Evolutionary conservation across 2,113 vertebrate species (phyloP).

Genomic region (Panthera tigris): DNA sequence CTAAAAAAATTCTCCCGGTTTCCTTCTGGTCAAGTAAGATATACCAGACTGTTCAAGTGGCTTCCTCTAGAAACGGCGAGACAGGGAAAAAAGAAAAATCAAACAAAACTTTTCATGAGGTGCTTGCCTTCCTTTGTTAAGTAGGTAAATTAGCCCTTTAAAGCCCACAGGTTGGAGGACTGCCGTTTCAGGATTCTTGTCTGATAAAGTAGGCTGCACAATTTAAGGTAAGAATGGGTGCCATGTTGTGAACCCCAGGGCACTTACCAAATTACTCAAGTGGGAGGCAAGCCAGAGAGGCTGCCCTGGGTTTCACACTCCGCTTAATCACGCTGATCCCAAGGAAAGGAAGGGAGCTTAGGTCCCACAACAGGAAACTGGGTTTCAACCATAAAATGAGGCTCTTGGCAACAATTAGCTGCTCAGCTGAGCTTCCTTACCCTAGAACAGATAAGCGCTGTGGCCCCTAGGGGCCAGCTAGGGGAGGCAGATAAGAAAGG

Average conservation of each 20-base stretch:
- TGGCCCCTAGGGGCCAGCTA: neutral
- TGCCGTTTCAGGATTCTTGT: conserved; percentile 66
- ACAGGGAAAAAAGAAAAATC: conserved; percentile 48
- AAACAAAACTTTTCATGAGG: conserved; percentile 61
- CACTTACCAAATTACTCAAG: conserved; percentile 2
- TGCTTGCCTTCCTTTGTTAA: conserved; percentile 67
- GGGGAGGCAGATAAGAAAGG: neutral
- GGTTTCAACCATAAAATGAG: neutral
- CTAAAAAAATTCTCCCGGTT: conserved; percentile 36
- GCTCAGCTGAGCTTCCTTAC: neutral
- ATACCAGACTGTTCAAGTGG: conserved; percentile 38
- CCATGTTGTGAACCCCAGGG: neutral
- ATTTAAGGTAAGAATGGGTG: neutral
- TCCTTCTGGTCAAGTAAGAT: conserved; percentile 58
- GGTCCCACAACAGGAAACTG: neutral
- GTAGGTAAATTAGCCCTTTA: conserved; percentile 63
- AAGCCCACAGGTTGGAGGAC: conserved; percentile 54
- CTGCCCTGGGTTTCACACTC: neutral
- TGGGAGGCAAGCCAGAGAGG: neutral
- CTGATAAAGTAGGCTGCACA: conserved; percentile 57
- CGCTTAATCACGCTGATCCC: neutral
- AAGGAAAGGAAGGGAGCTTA: neutral
- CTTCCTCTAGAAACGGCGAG: conserved; percentile 59
- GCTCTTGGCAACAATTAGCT: neutral
- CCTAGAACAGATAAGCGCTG: neutral